Base-by-base conservation (phyloP, 1,140 invertebrate genomes). In the Drosophila aff. region DNA sequence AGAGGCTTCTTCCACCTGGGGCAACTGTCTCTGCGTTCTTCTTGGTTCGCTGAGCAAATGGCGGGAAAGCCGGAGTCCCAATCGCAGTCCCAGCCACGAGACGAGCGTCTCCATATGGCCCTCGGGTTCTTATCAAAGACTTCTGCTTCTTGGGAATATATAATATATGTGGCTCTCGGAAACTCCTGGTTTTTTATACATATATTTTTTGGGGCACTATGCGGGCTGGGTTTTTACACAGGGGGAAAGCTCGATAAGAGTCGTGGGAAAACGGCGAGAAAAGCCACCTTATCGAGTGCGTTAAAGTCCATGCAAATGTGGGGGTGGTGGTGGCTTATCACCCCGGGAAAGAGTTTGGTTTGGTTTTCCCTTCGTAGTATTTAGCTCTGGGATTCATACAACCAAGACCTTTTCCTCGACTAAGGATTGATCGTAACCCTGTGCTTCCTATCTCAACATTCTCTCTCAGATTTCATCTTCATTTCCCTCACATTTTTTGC, bases 1-100 rank as follows among this genome's bases (percentile, higher is more conserved):
- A 76, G 49, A 26, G 67, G 31, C 67, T 28, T 44, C 62, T 69
- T 71, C 67, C 67, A 71, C 67, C 67, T 71, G 67, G 72, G 21
- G 21, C 40, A 65, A 59, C 71, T 82, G 72, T 72, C 83, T 85
- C 81, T 28, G 81, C 81, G 43, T 76, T 89, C 83, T 83, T 76
- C 81, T 40, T 40, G 84, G 68, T 89, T 89, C 81, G 85, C 46
- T 90, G 81, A 74, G 74, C 84, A 89, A 84, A 76, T 90, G 84
- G 84, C 84, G 84, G 85, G 85, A 89, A 90, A 87, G 72, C 52
- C 21, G 52, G 43, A 44, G 8, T 31, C 28, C 28, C 28, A 28
- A 46, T 41, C 50, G 11, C 57, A 46, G 26, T 81, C 57, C 77
- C 62, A 46, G 57, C 36, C 43, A 46, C 28, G 28, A 57, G 53